These are phyloP conservation scores for Glaucidium brasilianum DNA, from an alignment of 2,113 vertebrate genomes.

Conservation along the genomic window DNA sequence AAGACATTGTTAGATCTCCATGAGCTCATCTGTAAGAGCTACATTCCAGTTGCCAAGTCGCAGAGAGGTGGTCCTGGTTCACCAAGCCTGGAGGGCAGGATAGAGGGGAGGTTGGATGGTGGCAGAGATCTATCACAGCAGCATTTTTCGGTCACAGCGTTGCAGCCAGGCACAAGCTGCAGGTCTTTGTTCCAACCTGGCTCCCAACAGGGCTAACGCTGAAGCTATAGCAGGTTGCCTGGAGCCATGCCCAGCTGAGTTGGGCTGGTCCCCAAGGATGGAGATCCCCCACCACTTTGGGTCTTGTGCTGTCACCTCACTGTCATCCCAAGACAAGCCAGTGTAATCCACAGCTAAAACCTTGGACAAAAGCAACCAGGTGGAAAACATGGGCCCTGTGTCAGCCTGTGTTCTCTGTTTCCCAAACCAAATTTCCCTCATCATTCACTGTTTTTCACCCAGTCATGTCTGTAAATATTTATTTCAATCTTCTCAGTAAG, in stretches of 20 bases:
- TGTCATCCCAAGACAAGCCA: background rate
- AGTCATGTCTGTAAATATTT: background rate
- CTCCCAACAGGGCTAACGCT: fast-evolving
- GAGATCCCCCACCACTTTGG: background rate
- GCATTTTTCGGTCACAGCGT: background rate
- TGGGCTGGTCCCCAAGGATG: fast-evolving
- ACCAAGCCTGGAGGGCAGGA: background rate
- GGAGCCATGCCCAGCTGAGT: too few species aligned
- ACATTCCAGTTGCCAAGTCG: background rate
- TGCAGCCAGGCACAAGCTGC: background rate
- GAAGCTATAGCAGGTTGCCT: background rate
- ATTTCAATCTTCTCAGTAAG: background rate
- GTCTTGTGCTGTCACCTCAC: background rate
- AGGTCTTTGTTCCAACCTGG: background rate
- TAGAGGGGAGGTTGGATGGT: background rate
- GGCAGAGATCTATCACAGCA: background rate
- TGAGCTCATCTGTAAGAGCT: background rate
- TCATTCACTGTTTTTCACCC: background rate
- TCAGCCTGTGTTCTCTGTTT: background rate
- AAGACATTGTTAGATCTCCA: background rate
- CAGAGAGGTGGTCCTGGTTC: background rate
- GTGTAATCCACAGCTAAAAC: background rate
- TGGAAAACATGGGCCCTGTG: fast-evolving
- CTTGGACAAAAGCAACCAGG: background rate
- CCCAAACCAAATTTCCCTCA: background rate